Conservation (phyloP, 1,140 invertebrate species). For the Nephila pilipes region DNA sequence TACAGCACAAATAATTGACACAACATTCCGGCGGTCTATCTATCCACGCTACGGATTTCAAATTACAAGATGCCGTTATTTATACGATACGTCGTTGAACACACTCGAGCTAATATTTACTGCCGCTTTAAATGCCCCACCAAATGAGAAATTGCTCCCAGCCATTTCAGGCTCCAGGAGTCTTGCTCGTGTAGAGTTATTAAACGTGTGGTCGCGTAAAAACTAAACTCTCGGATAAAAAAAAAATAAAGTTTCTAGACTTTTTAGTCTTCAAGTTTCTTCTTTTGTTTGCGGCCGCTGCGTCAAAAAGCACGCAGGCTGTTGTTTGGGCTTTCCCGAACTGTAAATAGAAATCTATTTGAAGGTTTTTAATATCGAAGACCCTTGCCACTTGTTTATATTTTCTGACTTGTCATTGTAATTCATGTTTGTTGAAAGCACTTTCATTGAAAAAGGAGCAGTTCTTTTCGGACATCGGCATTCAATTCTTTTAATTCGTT, state of each 20-base stretch:
- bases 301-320: conserved; percentile 57
- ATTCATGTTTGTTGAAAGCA: not conserved
- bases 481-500: too few relatives aligned
- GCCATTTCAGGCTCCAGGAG: conserved; percentile 28
- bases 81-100: conserved; percentile 72
- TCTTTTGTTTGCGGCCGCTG: conserved; percentile 62
- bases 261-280: conserved; percentile 49
- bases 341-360: conserved; percentile 67
- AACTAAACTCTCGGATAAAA: not conserved
- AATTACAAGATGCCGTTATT: conserved; percentile 76
- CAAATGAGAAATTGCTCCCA: conserved; percentile 51
- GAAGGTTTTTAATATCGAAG: conserved; percentile 71
- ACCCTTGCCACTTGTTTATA: conserved; percentile 40
- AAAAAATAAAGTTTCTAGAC: conserved; percentile 33
- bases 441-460: too few relatives aligned
- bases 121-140: conserved; percentile 65
- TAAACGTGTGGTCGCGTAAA: conserved; percentile 55
- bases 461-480: too few relatives aligned
- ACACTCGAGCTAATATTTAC: conserved; percentile 74
- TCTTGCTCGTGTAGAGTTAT: conserved; percentile 49
- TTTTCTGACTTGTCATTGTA: conserved; percentile 11
- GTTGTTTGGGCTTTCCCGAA: conserved; percentile 39
- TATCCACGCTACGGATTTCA: conserved; percentile 65
- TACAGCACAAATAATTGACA: conserved; percentile 77
- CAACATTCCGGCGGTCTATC: conserved; percentile 68